Conservation (phyloP, 92 coral and sea anemone species). For the Bergia puertoricense region DNA sequence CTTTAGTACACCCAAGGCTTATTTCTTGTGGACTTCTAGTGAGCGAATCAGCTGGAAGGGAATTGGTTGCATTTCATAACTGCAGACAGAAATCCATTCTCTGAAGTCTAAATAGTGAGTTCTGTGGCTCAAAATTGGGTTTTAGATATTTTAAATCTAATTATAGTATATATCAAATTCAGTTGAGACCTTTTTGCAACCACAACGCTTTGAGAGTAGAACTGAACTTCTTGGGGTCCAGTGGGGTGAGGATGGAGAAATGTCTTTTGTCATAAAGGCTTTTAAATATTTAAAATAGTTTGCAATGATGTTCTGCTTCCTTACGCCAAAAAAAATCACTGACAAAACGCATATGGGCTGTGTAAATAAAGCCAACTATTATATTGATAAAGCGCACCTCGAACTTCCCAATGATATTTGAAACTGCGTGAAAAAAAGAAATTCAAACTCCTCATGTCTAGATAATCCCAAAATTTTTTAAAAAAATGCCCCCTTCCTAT, state of each 20-base stretch:
- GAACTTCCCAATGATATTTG: neutral
- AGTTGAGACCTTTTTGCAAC: too few species aligned
- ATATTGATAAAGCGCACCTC: neutral
- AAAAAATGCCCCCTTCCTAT: neutral
- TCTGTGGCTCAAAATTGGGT: neutral
- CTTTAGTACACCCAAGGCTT: too few species aligned
- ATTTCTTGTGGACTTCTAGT: neutral
- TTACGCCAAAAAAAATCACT: neutral
- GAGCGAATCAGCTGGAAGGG: neutral
- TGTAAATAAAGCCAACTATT: neutral
- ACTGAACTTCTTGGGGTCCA: neutral
- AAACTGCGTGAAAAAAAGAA: too few species aligned
- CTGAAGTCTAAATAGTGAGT: neutral
- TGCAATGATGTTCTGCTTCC: neutral
- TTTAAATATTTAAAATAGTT: neutral
- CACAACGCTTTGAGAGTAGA: too few species aligned
- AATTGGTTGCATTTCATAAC: neutral
- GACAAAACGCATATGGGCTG: neutral
- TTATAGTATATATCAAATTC: neutral
- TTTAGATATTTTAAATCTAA: too few species aligned
- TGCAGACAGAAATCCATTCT: neutral
- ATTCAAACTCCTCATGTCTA: neutral
- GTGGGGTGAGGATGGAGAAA: neutral
- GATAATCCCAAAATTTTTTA: too few species aligned
- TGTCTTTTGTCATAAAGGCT: neutral